Evolutionary conservation across 2,113 vertebrate species (phyloP).

Genomic region (Porphyrio hochstetteri): DNA sequence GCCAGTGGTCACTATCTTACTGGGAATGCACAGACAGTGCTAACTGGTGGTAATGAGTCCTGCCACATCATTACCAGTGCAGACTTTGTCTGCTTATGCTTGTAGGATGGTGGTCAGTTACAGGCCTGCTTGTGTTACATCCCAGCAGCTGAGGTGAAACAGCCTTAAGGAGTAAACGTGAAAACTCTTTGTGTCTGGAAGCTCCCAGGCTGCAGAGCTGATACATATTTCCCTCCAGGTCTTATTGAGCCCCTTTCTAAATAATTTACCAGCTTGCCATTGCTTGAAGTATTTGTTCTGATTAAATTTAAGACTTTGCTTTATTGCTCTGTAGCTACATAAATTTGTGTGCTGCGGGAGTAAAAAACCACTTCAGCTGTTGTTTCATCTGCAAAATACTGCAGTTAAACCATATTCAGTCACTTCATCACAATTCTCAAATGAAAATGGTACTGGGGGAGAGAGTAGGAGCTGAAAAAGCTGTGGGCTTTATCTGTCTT

Average conservation of each 20-base stretch:
- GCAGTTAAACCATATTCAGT: slow-evolving; percentile 43
- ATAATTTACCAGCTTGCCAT: slow-evolving; percentile 78
- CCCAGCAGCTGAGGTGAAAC: not conserved
- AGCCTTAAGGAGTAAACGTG: not conserved
- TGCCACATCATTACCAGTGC: not conserved
- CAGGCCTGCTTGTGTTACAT: not conserved
- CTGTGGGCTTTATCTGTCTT: not conserved
- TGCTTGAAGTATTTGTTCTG: slow-evolving; percentile 74
- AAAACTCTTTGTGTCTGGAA: slow-evolving; percentile 9
- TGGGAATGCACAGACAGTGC: not conserved
- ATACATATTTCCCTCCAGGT: slow-evolving; percentile 22
- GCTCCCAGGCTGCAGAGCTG: not conserved
- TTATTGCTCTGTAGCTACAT: slow-evolving; percentile 70
- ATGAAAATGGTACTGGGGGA: slow-evolving; percentile 1
- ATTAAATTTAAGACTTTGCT: slow-evolving; percentile 75
- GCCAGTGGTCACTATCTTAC: not conserved
- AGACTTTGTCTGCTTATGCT: not conserved
- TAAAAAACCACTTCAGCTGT: not conserved
- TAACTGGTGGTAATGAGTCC: not conserved
- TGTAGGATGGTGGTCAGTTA: not conserved
- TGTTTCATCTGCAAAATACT: slow-evolving; percentile 54
- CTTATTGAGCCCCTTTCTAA: slow-evolving; percentile 67
- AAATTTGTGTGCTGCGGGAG: slow-evolving; percentile 57
- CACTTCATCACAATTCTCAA: not conserved
- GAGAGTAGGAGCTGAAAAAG: not conserved